phyloP scores from a whole-genome alignment of 2,797 vertebrate species.

The Onychomys leucogaster region DNA sequence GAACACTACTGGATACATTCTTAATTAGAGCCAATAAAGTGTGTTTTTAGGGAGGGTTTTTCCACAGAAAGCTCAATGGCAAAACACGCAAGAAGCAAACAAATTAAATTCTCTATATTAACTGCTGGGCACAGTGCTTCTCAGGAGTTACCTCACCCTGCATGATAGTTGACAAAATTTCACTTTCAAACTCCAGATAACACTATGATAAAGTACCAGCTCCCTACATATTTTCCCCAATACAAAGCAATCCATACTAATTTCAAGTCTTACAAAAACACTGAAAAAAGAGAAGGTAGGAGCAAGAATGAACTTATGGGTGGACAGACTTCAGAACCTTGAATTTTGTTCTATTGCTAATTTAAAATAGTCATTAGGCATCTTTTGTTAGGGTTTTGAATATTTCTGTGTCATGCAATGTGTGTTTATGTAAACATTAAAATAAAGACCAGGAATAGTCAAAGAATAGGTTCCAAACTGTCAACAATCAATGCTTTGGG shows the following conservation, averaged over 20 bases:
- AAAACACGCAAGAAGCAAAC: constrained; percentile 76
- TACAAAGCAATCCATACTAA: constrained; percentile 53
- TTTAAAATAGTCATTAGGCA: background rate
- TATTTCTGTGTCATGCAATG: constrained; percentile 16
- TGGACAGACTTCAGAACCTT: background rate
- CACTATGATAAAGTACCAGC: constrained; percentile 45
- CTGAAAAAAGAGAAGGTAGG: background rate
- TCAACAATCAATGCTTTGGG: background rate
- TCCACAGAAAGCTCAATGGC: constrained; percentile 75
- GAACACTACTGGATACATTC: constrained; percentile 82
- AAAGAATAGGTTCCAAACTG: constrained; percentile 31
- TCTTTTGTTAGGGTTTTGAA: constrained; percentile 49
- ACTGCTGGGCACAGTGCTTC: constrained; percentile 71
- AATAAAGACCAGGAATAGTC: constrained; percentile 8
- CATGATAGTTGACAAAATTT: constrained; percentile 70
- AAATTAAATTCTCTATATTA: constrained; percentile 81
- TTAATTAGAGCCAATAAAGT: constrained; percentile 83
- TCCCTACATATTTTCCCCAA: constrained; percentile 63
- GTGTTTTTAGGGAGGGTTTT: constrained; percentile 79
- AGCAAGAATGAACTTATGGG: background rate
- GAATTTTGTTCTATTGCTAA: constrained; percentile 42
- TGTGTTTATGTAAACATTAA: constrained; percentile 28
- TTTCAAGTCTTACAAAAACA: constrained; percentile 55
- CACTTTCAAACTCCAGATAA: constrained; percentile 74
- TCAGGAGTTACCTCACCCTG: constrained; percentile 70